These are phyloP conservation scores for Agapostemon virescens DNA, from an alignment of 2,888 invertebrate genomes.

Conservation along the genomic window DNA sequence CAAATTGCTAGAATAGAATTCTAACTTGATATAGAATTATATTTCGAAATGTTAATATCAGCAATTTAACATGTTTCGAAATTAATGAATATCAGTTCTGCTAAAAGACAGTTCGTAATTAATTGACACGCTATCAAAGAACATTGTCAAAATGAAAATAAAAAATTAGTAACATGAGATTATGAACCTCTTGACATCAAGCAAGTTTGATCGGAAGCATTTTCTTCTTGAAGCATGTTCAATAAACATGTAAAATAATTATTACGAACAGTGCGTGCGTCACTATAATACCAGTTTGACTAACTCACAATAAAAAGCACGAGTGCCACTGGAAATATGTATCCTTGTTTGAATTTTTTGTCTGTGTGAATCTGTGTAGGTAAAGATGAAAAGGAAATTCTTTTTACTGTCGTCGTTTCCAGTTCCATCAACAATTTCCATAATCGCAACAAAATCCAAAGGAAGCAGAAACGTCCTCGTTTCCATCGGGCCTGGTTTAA, in stretches of 20 bases:
- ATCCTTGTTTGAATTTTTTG: not conserved
- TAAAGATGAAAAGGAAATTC: not conserved
- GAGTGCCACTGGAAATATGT: not conserved
- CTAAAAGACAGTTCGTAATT: too few species aligned
- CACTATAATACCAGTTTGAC: not conserved
- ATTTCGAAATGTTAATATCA: too few species aligned
- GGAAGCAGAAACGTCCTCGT: not conserved
- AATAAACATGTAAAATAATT: not conserved
- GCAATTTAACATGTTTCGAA: too few species aligned
- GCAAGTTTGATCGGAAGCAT: too few species aligned
- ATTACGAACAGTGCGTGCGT: not conserved
- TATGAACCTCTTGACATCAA: too few species aligned
- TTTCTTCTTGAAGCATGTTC: too few species aligned
- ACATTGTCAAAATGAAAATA: too few species aligned
- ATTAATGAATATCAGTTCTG: too few species aligned
- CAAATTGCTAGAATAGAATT: too few species aligned
- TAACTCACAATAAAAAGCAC: not conserved
- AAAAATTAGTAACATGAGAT: too few species aligned
- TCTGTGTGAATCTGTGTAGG: not conserved
- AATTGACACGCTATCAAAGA: too few species aligned
- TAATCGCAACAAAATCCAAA: conserved; percentile 10
- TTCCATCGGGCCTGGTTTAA: conserved; percentile 12
- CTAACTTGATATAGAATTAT: too few species aligned
- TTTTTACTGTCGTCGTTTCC: not conserved
- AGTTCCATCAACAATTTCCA: conserved; percentile 11